Evolutionary conservation across 2,797 vertebrate genomes (phyloP).

Genomic region (Chaenodraco wilsoni): DNA sequence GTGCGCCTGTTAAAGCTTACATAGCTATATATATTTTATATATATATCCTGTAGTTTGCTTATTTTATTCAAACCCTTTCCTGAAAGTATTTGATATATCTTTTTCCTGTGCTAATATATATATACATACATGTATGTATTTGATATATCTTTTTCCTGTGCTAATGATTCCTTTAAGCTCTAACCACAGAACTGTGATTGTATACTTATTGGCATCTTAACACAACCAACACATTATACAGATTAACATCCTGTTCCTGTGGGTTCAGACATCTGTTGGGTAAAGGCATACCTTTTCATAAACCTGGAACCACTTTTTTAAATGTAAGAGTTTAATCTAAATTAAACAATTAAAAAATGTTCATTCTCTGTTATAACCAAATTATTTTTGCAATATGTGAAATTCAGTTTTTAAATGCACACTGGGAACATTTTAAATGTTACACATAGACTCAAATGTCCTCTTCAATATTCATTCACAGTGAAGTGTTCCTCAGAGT

Average conservation of each 20-base stretch:
- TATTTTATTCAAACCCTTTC: no score
- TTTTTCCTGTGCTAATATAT: no score
- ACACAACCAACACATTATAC: neutral
- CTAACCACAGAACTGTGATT: neutral
- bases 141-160: no score
- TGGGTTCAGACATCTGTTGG: neutral
- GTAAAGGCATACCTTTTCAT: neutral
- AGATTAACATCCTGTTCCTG: no score
- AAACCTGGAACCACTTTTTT: neutral
- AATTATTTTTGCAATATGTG: neutral
- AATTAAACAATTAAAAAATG: neutral
- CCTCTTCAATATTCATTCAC: neutral
- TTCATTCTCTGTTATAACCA: neutral
- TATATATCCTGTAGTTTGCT: no score
- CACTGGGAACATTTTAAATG: neutral
- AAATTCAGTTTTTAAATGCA: neutral
- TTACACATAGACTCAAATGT: neutral
- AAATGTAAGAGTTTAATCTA: neutral
- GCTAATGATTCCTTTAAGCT: no score
- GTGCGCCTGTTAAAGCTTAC: no score
- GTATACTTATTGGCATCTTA: neutral
- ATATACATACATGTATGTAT: no score
- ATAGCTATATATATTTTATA: no score
- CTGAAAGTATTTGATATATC: no score
- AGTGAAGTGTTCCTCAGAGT: neutral